Conservation (phyloP, 2,888 invertebrate genomes). For the Polydesmus complanatus region DNA sequence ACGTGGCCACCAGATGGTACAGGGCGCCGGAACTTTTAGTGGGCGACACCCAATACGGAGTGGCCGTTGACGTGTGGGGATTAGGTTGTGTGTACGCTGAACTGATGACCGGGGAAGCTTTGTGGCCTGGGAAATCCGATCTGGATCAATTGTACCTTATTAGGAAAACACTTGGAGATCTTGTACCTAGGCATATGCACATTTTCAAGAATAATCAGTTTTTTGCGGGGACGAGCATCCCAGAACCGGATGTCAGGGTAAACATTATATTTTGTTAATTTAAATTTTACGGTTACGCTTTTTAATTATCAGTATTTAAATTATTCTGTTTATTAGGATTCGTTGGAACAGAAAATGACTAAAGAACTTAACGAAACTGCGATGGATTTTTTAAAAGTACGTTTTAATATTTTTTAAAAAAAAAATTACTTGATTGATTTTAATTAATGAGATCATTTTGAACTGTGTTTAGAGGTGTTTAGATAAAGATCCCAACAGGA, state of each 20-base stretch:
- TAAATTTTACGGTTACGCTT: background rate
- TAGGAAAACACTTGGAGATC: conserved; percentile 77
- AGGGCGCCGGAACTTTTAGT: conserved; percentile 91
- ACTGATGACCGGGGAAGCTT: conserved; percentile 67
- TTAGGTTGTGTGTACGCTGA: conserved; percentile 87
- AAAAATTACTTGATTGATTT: too few relatives aligned
- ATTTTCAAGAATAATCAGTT: conserved; percentile 93
- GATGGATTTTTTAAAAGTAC: conserved; percentile 72
- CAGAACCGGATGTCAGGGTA: conserved; percentile 66
- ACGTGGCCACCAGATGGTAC: conserved; percentile 98
- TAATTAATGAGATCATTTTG: too few relatives aligned
- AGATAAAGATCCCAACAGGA: conserved; percentile 79
- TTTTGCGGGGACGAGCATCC: conserved; percentile 79
- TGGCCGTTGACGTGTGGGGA: conserved; percentile 89
- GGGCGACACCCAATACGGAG: conserved; percentile 65
- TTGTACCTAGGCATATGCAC: conserved; percentile 84
- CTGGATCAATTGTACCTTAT: conserved; percentile 96
- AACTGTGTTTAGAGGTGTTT: conserved; percentile 61
- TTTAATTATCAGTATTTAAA: background rate
- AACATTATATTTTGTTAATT: background rate
- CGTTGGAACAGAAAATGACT: conserved; percentile 75
- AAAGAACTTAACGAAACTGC: conserved; percentile 51
- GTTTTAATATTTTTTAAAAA: conserved; percentile 14
- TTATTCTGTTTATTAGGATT: conserved; percentile 37
- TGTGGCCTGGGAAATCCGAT: conserved; percentile 98